A percentile compares a stretch with the other conserved stretches of the same genome.
These are phyloP conservation scores for Rhizoglyphus robini DNA, from an alignment of 1,140 invertebrate species.

Conservation along the genomic window DNA sequence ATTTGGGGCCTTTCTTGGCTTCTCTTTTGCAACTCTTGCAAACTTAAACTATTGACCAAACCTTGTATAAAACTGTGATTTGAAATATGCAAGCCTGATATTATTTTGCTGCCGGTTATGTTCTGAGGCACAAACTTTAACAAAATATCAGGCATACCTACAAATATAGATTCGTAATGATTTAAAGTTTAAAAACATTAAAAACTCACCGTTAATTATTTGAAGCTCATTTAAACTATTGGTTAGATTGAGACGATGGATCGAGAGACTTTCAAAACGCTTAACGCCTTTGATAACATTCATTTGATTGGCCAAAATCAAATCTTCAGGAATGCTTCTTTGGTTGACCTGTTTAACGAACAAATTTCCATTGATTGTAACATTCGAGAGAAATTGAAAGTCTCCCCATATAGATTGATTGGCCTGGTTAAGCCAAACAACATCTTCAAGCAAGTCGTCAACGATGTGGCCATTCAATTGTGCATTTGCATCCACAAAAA, in stretches of 20 bases:
- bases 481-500: not conserved
- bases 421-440: not conserved
- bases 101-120: slow-evolving; percentile 1
- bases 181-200: not conserved
- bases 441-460: not conserved
- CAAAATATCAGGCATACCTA: slow-evolving; percentile 7
- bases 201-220: not conserved
- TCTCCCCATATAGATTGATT: slow-evolving; percentile 8
- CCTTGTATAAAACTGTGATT: not conserved
- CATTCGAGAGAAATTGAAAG: not conserved
- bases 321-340: slow-evolving; percentile 6
- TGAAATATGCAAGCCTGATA: not conserved
- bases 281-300: not conserved
- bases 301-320: not conserved
- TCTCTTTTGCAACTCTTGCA: not conserved
- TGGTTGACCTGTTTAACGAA: not conserved
- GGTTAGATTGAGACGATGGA: not conserved
- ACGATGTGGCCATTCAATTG: not conserved
- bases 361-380: not conserved
- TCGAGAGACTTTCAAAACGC: not conserved
- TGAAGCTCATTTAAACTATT: not conserved
- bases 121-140: not conserved
- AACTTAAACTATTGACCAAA: not conserved
- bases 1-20: not conserved
- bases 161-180: not conserved